A percentile compares a stretch with the other conserved stretches of the same genome.
phyloP scores from a whole-genome alignment of 2,113 vertebrate species.

The Diadophis punctatus region DNA sequence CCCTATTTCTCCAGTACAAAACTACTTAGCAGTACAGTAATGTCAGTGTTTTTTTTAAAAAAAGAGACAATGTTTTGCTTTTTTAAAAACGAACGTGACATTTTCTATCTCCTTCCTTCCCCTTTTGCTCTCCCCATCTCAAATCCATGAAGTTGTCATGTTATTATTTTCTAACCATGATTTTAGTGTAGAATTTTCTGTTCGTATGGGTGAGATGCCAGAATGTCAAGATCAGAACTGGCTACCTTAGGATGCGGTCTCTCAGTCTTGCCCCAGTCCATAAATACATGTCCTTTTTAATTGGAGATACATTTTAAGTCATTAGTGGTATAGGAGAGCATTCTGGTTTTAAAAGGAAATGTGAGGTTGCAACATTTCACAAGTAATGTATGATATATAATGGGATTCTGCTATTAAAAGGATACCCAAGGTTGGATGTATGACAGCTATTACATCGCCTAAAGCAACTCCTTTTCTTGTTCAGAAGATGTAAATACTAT shows the following conservation, averaged over 20 bases:
- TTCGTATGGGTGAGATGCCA: background rate
- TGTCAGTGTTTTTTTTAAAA: too few species aligned
- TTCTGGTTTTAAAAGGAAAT: background rate
- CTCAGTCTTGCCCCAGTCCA: background rate
- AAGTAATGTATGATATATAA: background rate
- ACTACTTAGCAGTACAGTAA: background rate
- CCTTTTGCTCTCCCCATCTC: background rate
- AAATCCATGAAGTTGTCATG: background rate
- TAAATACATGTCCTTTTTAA: background rate
- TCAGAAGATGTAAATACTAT: background rate
- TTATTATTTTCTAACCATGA: background rate
- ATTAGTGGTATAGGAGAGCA: background rate
- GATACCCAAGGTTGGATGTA: background rate
- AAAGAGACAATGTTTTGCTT: background rate
- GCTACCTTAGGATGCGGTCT: background rate
- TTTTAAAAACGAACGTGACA: background rate
- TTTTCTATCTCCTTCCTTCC: background rate
- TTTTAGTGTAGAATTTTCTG: background rate
- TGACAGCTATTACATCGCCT: background rate
- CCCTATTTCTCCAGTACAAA: background rate
- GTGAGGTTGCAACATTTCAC: background rate
- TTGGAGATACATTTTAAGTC: background rate
- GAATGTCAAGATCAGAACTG: background rate
- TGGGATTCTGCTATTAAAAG: background rate
- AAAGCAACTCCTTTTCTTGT: background rate